Evolutionary conservation across 2,888 invertebrate genomes (phyloP).

Genomic region (Pandemis heparana): DNA sequence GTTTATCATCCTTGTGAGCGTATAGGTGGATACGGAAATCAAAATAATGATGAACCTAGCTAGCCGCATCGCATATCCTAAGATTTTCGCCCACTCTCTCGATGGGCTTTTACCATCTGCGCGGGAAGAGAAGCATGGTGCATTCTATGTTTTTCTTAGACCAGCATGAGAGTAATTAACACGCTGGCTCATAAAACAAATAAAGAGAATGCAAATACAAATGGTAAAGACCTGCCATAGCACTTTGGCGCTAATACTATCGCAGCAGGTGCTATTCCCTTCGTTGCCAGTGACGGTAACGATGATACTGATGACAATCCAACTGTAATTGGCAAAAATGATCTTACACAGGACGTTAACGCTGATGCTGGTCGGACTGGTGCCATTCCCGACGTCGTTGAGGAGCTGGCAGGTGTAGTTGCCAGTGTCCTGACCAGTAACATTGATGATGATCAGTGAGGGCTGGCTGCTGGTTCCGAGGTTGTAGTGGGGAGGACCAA

Average conservation of each 20-base stretch:
- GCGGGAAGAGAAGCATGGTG: no score
- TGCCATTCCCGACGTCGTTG: slow-evolving; percentile 92
- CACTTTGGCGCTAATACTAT: slow-evolving; percentile 91
- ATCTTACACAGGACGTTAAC: slow-evolving; percentile 94
- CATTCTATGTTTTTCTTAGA: no score
- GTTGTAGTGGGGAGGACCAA: slow-evolving; percentile 86
- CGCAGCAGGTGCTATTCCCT: slow-evolving; percentile 90
- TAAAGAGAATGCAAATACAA: neutral
- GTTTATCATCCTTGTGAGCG: no score
- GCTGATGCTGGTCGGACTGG: slow-evolving; percentile 90
- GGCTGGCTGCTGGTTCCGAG: slow-evolving; percentile 92
- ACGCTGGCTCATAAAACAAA: no score
- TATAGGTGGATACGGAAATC: no score
- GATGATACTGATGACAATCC: slow-evolving; percentile 81
- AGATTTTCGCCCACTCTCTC: no score
- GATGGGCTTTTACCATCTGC: no score
- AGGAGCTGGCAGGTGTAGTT: slow-evolving; percentile 93
- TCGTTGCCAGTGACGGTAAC: slow-evolving; percentile 90
- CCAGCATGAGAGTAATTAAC: no score
- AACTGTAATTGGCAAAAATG: neutral
- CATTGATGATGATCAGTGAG: slow-evolving; percentile 91
- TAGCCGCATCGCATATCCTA: no score
- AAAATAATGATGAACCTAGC: no score
- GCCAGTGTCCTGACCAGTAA: slow-evolving; percentile 92
- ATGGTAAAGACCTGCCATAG: slow-evolving; percentile 88